phyloP scores from a whole-genome alignment of 1,140 invertebrate genomes.

The Brachystomella parvula region DNA sequence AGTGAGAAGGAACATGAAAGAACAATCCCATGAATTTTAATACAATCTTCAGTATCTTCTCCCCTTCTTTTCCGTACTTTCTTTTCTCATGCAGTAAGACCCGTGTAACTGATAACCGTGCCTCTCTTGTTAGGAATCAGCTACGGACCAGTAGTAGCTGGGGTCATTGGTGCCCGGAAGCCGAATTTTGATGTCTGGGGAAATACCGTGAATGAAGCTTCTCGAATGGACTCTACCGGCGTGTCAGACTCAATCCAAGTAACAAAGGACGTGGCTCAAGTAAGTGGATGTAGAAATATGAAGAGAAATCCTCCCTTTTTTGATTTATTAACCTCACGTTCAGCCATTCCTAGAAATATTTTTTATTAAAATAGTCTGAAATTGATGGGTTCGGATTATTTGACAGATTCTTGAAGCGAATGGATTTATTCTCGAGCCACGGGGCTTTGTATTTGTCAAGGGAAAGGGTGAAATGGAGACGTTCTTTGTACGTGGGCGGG shows the following conservation, averaged over 20 bases:
- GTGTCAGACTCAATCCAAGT: slow-evolving; percentile 80
- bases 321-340: background rate
- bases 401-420: slow-evolving; percentile 58
- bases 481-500: slow-evolving; percentile 69
- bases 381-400: slow-evolving; percentile 25
- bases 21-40: background rate
- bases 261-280: slow-evolving; percentile 70
- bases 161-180: slow-evolving; percentile 93
- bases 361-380: background rate
- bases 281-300: slow-evolving; percentile 40
- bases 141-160: slow-evolving; percentile 87
- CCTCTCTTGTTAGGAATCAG: slow-evolving; percentile 63
- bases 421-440: slow-evolving; percentile 63
- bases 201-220: slow-evolving; percentile 75
- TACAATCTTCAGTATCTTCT: no score
- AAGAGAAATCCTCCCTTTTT: background rate
- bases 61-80: no score
- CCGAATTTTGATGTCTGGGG: slow-evolving; percentile 99
- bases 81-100: no score
- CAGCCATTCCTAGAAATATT: background rate
- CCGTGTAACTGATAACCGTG: no score
- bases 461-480: slow-evolving; percentile 94
- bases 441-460: slow-evolving; percentile 80
- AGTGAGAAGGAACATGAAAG: background rate
- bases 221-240: slow-evolving; percentile 85